Evolutionary conservation across 2,888 invertebrate genomes (phyloP).

Genomic region (Sminthurides aquaticus): DNA sequence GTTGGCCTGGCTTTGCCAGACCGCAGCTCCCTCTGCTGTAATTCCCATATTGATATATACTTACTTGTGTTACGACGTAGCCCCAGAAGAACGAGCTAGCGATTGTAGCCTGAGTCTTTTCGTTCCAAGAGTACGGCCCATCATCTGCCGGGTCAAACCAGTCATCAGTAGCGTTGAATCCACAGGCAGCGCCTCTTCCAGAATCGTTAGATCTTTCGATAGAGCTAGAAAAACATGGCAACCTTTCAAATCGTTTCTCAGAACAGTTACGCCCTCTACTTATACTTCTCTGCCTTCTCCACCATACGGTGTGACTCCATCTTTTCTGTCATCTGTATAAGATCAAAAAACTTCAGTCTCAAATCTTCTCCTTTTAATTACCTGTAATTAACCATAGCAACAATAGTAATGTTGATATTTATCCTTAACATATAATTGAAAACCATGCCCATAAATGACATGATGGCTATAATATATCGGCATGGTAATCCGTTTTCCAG

Average conservation of each 20-base stretch:
- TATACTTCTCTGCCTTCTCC: too few species aligned
- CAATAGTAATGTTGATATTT: conserved; percentile 77
- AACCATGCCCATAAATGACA: conserved; percentile 69
- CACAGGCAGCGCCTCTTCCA: conserved; percentile 6
- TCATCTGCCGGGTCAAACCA: conserved; percentile 8
- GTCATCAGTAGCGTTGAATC: conserved; percentile 9
- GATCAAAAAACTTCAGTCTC: background rate
- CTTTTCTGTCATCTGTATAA: background rate
- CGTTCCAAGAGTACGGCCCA: conserved; percentile 55
- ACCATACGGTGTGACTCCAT: background rate
- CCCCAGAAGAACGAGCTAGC: conserved; percentile 45
- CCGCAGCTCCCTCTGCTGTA: too few species aligned
- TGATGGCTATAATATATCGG: conserved; percentile 23
- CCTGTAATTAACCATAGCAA: conserved; percentile 61
- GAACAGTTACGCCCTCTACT: too few species aligned
- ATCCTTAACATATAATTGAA: conserved; percentile 81
- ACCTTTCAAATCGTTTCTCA: background rate
- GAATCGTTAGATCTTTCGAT: conserved; percentile 5
- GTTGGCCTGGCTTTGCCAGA: too few species aligned
- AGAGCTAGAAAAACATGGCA: background rate
- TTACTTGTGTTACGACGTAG: conserved; percentile 25
- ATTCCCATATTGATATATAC: too few species aligned
- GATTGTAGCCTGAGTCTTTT: conserved; percentile 58
- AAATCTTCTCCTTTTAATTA: background rate
- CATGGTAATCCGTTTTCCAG: conserved; percentile 21